phyloP scores from a whole-genome alignment of 2,113 vertebrate genomes.

The Chrysemys picta region DNA sequence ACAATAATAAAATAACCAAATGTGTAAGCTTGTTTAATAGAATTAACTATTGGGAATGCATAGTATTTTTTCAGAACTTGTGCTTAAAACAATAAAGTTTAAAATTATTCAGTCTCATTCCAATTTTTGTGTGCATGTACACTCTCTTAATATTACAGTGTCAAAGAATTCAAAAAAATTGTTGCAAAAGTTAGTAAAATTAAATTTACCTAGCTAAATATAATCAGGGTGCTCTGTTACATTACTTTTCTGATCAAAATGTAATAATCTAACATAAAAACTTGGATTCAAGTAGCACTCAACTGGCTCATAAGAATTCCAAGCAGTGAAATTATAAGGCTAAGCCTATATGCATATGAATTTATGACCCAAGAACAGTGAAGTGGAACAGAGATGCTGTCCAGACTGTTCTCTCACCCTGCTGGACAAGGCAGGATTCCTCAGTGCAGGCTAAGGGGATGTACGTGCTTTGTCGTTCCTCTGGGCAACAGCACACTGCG shows the following conservation, averaged over 20 bases:
- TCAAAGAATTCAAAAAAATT: accelerated
- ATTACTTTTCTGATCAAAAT: too few species aligned
- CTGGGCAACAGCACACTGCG: neutral
- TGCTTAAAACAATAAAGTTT: slow-evolving; percentile 65
- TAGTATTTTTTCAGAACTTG: slow-evolving; percentile 62
- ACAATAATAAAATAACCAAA: slow-evolving; percentile 1
- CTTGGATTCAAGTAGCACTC: neutral
- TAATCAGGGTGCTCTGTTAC: neutral
- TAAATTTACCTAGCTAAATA: too few species aligned
- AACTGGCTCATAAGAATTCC: neutral
- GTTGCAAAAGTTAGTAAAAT: accelerated
- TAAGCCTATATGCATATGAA: accelerated
- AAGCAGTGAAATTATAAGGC: accelerated
- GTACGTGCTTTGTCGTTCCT: neutral
- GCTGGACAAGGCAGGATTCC: neutral
- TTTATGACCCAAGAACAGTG: neutral
- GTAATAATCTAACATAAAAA: accelerated
- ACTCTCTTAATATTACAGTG: accelerated
- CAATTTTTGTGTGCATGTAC: accelerated
- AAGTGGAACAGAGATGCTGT: accelerated
- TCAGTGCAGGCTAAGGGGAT: neutral
- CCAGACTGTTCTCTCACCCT: accelerated
- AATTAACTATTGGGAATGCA: slow-evolving; percentile 54
- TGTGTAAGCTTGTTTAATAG: slow-evolving; percentile 59
- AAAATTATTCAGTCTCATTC: neutral